Evolutionary conservation across 2,113 vertebrate species (phyloP), one percentile per base, ranked within the genome.

Genomic region (Oncorhynchus nerka): DNA sequence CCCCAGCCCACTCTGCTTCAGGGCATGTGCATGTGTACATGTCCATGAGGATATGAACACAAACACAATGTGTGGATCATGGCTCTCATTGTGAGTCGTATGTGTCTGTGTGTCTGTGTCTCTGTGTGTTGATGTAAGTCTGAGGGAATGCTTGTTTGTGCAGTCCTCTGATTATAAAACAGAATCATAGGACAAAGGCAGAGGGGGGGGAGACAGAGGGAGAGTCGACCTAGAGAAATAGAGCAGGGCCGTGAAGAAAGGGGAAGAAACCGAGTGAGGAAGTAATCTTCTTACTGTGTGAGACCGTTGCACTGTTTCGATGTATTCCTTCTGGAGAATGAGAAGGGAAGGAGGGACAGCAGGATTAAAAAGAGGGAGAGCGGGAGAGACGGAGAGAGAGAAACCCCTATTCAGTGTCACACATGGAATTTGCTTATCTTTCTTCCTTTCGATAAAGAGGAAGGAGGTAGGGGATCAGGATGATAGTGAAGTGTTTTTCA

Each of bases 211-310:
- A 12, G 62, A 22, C n/a, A 62, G 59, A 32, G 15, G 4, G 62
- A 74, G 57, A 71, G 57, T 26, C 68, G 22, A 32, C 7, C 67
- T 22, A 70, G 9, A 34, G 9, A 70, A 57, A 48, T 70, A 19
- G 51, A 69, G 57, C 73, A 65, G 55, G 55, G 45, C 61, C 28
- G 15, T 12, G 49, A 62, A n/a, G 48, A 6, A n/a, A 59, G n/a
- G 13, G 30, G 64, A 26, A 34, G 57, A 7, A 34, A 34, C 16
- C 4, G 65, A 26, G 64, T 13, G 39, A 3, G 57, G 75, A 15
- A 64, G 70, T 67, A 81, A 81, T 74, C 71, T 74, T 74, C 75
- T 75, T 73, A 70, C 72, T 72, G 5, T 65, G 64, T 51, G 19
- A 22, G n/a, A 67, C 61, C 28, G 30, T 55, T 51, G 64, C 55